Evolutionary conservation across 2,888 invertebrate species (phyloP).

Genomic region (Eristalis arbustorum): DNA sequence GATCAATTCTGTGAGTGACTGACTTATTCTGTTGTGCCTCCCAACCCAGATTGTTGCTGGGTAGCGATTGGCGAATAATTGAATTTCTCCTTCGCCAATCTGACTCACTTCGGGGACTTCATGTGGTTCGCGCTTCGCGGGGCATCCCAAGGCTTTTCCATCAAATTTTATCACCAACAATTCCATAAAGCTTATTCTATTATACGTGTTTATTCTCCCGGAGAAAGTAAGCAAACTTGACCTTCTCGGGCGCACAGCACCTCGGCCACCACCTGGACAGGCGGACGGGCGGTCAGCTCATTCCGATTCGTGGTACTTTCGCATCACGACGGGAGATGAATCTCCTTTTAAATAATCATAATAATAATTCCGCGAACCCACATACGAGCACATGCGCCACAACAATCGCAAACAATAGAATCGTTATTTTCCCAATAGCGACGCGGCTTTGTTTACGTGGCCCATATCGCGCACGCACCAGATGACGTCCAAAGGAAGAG

Average conservation of each 20-base stretch:
- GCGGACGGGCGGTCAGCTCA: background rate
- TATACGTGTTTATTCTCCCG: background rate
- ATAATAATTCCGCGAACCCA: background rate
- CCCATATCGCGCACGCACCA: background rate
- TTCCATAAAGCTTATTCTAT: constrained; percentile 42
- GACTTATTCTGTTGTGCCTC: no score
- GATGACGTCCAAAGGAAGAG: no score
- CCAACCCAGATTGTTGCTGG: background rate
- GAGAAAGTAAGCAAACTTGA: constrained; percentile 45
- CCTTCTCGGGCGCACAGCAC: constrained; percentile 19
- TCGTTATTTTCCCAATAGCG: constrained; percentile 4
- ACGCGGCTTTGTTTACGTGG: constrained; percentile 20
- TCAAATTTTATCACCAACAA: constrained; percentile 21
- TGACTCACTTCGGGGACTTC: background rate
- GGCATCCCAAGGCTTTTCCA: constrained; percentile 3
- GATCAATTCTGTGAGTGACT: no score
- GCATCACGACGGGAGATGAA: constrained; percentile 7
- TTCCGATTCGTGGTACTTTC: background rate
- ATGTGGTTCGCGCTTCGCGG: background rate
- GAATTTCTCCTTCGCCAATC: background rate
- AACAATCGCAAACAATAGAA: constrained; percentile 26
- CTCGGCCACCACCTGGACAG: background rate
- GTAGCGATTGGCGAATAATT: background rate
- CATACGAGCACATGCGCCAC: background rate
- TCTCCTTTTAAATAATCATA: constrained; percentile 2